These are phyloP conservation scores for Acanthosepion esculentum DNA, from an alignment of 2,888 invertebrate species.

Conservation along the genomic window DNA sequence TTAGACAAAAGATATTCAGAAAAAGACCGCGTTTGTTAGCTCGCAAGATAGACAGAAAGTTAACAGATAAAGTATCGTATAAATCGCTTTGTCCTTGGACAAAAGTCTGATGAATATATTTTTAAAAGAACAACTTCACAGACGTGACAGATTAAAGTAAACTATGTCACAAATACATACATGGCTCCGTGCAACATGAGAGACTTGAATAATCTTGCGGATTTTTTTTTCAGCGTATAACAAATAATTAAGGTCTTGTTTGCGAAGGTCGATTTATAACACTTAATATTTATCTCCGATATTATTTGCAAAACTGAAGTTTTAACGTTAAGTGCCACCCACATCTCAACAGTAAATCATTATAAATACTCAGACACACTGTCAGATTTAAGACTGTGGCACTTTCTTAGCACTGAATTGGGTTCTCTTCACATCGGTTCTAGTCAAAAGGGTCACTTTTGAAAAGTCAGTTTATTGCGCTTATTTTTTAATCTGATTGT, in stretches of 20 bases:
- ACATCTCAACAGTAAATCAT: not conserved
- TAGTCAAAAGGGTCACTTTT: too few relatives aligned
- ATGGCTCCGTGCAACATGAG: not conserved
- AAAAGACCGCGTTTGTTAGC: not conserved
- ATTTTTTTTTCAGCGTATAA: not conserved
- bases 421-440: too few relatives aligned
- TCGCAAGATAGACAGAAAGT: not conserved
- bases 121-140: not conserved
- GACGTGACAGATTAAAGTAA: not conserved
- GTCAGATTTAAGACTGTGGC: too few relatives aligned
- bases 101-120: not conserved
- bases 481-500: too few relatives aligned
- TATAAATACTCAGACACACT: not conserved
- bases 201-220: not conserved
- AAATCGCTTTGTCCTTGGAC: conserved; percentile 38
- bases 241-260: not conserved
- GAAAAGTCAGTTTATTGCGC: too few relatives aligned
- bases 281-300: not conserved
- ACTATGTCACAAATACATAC: not conserved
- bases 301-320: not conserved
- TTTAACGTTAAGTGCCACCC: not conserved
- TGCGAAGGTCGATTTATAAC: not conserved
- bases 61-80: not conserved
- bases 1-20: not conserved
- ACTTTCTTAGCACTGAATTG: too few relatives aligned